These are phyloP conservation scores for Heptranchias perlo DNA, from an alignment of 2,113 vertebrate genomes.

Conservation along the genomic window DNA sequence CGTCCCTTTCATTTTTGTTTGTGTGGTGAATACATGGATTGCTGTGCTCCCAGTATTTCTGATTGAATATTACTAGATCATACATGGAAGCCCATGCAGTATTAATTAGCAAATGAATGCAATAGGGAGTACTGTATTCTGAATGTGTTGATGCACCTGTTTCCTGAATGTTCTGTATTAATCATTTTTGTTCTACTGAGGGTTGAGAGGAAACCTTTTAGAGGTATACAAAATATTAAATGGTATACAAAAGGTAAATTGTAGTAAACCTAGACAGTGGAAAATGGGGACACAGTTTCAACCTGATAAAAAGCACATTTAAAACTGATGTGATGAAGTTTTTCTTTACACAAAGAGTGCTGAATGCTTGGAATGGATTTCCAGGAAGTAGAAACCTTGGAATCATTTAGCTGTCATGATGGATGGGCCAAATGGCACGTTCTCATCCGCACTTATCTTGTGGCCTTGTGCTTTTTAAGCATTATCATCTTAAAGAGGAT, in stretches of 20 bases:
- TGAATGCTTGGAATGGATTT: not conserved
- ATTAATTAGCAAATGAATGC: not conserved
- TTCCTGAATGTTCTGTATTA: not conserved
- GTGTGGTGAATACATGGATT: not conserved
- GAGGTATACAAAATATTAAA: not conserved
- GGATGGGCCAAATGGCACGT: not conserved
- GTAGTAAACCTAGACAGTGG: not conserved
- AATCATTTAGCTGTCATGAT: not conserved
- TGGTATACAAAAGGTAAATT: not conserved
- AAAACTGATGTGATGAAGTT: not conserved
- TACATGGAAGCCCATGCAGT: not conserved
- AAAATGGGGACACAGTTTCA: not conserved
- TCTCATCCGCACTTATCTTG: no score
- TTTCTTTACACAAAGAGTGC: not conserved
- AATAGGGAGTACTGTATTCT: not conserved
- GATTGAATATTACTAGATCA: not conserved
- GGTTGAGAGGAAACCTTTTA: not conserved
- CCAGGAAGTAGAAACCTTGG: not conserved
- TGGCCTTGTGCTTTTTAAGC: no score
- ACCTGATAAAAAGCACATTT: not conserved
- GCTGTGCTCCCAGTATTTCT: not conserved
- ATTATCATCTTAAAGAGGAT: not conserved
- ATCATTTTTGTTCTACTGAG: not conserved
- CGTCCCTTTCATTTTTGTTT: not conserved
- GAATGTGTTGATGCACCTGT: not conserved